Conservation (phyloP, 2,888 invertebrate species). For the Harmothoe impar region DNA sequence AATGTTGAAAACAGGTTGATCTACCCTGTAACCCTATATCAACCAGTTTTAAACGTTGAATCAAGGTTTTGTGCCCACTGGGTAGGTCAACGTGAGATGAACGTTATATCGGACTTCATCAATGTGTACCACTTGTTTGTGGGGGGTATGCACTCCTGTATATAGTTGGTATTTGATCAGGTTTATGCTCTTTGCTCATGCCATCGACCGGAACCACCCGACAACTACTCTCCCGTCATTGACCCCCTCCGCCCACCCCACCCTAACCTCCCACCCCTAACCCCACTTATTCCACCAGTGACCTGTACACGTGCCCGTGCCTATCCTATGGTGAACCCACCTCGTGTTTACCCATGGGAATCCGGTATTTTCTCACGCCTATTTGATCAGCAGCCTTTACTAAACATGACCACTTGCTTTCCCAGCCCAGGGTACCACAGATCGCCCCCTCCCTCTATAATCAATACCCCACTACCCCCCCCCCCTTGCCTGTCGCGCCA, state of each 20-base stretch:
- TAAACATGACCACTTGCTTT: conserved; percentile 3
- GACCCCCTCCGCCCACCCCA: background rate
- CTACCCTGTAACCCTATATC: too few species aligned
- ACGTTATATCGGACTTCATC: too few species aligned
- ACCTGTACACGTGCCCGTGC: background rate
- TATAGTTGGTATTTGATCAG: too few species aligned
- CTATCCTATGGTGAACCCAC: background rate
- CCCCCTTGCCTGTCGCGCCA: too few species aligned
- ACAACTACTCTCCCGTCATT: background rate
- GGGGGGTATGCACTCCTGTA: too few species aligned
- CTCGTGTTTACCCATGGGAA: background rate
- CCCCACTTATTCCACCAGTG: background rate
- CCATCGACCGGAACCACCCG: background rate
- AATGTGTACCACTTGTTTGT: too few species aligned
- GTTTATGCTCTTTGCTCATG: background rate
- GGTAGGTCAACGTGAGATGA: too few species aligned
- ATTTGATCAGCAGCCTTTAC: background rate
- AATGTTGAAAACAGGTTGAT: too few species aligned
- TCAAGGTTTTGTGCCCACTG: too few species aligned
- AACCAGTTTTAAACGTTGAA: too few species aligned
- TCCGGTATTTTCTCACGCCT: background rate
- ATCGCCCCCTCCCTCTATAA: background rate
- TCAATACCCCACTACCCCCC: too few species aligned
- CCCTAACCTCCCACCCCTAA: background rate
- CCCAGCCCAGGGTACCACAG: background rate